Evolutionary conservation across 2,113 vertebrate genomes (phyloP), one percentile per base, ranked within the genome.

Genomic region (Brevimyrus niger): DNA sequence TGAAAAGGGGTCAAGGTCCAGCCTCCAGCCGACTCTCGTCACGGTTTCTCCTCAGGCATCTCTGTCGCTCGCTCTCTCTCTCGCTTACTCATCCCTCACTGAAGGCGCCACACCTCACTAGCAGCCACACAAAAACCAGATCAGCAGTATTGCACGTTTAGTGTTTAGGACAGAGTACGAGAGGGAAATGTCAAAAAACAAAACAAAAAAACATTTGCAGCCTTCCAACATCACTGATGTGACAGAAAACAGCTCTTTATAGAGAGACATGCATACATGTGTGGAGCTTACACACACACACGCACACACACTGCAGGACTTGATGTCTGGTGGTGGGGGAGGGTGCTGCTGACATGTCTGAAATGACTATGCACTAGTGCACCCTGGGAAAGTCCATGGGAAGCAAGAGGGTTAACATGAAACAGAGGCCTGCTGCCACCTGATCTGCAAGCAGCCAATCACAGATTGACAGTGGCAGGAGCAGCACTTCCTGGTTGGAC

Each of bases 141-240:
- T 96, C 95, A 95, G 94, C 95, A 94, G 94, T 95, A 95, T 95
- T 94, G 95, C 96, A 94, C 92, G 91, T 94, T 93, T 92, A 94
- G 92, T 92, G 92, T 92, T 93, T 87, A 92, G 90, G 94, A 94
- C 92, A 94, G 94, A 94, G 92, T 91, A 93, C 94, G 94, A 95
- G 91, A 93, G 93, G 93, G 93, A 91, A 53, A 89, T 23, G 42
- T 58, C 9, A 31, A 23, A 89, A 6, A 89, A 80, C 85, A 58
- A 91, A 48, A n/a, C n/a, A 3, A 48, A 19, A 21, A 0, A 51
- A 53, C n/a, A 90, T 31, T 38, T 38, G 15, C 11, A 13, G 27
- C 69, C 27, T 38, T 76, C 31, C 69, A 38, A 38, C 69, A 17
- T 17, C 21, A 84, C 9, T 42, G 38, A 38, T 23, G 38, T 47